A percentile compares a stretch with the other conserved stretches of the same genome.
Conservation (phyloP, 1,140 invertebrate genomes). For the Agraylea sexmaculata region DNA sequence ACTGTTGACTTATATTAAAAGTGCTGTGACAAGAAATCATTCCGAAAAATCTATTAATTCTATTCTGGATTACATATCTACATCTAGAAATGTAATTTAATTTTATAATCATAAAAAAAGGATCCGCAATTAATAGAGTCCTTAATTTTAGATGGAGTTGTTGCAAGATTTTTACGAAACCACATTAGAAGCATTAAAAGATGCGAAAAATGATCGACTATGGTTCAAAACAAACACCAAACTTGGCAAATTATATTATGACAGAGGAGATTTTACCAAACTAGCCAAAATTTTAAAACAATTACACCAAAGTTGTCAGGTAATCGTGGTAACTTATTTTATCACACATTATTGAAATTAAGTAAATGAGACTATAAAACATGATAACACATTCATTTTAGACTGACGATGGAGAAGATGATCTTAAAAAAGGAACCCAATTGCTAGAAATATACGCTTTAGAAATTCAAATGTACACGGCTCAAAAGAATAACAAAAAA, state of each 20-base stretch:
- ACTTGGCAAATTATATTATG: conserved; percentile 96
- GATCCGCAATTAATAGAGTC: too few species aligned
- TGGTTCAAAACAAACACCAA: conserved; percentile 99
- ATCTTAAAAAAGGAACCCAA: conserved; percentile 97
- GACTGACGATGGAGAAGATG: conserved; percentile 99
- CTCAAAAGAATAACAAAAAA: conserved; percentile 99
- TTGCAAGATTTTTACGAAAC: conserved; percentile 99
- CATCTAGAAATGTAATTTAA: conserved; percentile 86
- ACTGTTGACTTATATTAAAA: conserved; percentile 95
- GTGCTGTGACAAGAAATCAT: conserved; percentile 97
- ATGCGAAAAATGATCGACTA: conserved; percentile 96
- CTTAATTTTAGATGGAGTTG: conserved; percentile 84
- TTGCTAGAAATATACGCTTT: conserved; percentile 96
- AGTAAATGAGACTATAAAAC: too few species aligned
- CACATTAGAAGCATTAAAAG: conserved; percentile 93
- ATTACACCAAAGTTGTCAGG: conserved; percentile 92
- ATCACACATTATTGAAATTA: conserved; percentile 2
- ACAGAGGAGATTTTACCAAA: conserved; percentile 89
- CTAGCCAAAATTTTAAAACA: conserved; percentile 95
- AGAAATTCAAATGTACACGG: conserved; percentile 99
- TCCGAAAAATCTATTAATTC: conserved; percentile 99
- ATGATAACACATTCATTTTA: conserved; percentile 32
- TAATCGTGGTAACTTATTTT: conserved; percentile 27
- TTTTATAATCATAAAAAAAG: conserved; percentile 2
- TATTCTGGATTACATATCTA: conserved; percentile 98